These are phyloP conservation scores for Mactromeris polynyma DNA, from an alignment of 2,888 invertebrate genomes.

Conservation along the genomic window DNA sequence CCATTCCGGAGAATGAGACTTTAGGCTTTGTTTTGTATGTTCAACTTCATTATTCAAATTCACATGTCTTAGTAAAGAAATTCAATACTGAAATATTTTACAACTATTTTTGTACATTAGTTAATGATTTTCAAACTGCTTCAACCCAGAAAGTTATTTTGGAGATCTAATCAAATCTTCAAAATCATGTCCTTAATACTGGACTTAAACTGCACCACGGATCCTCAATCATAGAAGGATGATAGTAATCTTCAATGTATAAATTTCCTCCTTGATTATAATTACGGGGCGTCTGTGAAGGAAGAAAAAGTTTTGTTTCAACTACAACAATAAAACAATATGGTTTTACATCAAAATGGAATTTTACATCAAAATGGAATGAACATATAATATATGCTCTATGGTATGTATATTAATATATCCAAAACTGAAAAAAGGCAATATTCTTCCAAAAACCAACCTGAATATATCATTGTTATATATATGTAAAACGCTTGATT, in stretches of 20 bases:
- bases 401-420: too few species aligned
- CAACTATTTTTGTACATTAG: background rate
- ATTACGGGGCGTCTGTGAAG: constrained; percentile 73
- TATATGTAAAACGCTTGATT: background rate
- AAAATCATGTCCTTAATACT: constrained; percentile 58
- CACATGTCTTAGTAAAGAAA: background rate
- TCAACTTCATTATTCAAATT: background rate
- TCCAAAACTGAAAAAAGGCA: too few species aligned
- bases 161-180: background rate
- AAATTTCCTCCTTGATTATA: constrained; percentile 79
- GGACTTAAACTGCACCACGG: constrained; percentile 79
- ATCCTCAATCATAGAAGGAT: constrained; percentile 81
- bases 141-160: background rate
- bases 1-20: background rate
- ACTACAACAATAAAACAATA: background rate
- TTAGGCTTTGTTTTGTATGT: background rate
- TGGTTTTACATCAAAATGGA: too few species aligned
- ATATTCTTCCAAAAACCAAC: background rate
- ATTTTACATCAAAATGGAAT: too few species aligned
- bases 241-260: constrained; percentile 82
- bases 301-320: constrained; percentile 23
- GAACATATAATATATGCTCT: too few species aligned
- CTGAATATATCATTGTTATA: too few species aligned
- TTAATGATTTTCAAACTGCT: background rate
- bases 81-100: too few species aligned